Base-by-base conservation (phyloP, 2,113 vertebrate genomes). In the Lamprotornis superbus region DNA sequence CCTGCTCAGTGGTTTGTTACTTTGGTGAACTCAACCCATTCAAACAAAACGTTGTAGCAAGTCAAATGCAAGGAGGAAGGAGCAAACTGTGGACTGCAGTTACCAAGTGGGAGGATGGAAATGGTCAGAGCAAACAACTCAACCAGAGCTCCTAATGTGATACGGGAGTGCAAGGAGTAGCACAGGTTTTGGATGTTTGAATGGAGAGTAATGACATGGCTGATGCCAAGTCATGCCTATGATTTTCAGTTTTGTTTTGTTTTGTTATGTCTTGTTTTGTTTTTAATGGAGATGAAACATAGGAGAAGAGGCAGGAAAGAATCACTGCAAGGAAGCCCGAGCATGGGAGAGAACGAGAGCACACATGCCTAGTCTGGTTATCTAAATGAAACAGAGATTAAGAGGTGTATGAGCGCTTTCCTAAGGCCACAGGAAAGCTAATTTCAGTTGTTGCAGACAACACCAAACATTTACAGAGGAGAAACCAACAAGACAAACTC, bases 361-460 rank as follows among this genome's bases (percentile, higher is more conserved):
- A 33, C 69, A 89, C 86, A 96, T 56, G 89, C 73, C 91, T 63
- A 10, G 35, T 68, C 88, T 89, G 89, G 77, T 97, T 97, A 94
- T 94, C 93, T 92, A 94, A 93, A 91, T 92, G 93, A 89, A 90
- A 47, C 17, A 63, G 80, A 94, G 83, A 94, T 92, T 93, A 92
- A 83, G 93, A 90, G n/a, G 68, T 92, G 35, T 77, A 60, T 23
- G 56, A 94, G 52, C 69, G 39, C 64, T 94, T 93, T 96, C 93
- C 80, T 94, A 93, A 81, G 87, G 94, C 93, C 87, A 83, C 81
- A 5, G 89, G 83, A 95, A 89, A 94, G 52, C 69, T 96, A 89
- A 95, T 95, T 95, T 87, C 95, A 87, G 83, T 78, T 92, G 68
- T 94, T 94, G 89, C 71, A 95, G 89, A 87, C 76, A 92, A 87